Base-by-base conservation (phyloP, 2,888 invertebrate genomes). In the Lasioglossum zephyrum region DNA sequence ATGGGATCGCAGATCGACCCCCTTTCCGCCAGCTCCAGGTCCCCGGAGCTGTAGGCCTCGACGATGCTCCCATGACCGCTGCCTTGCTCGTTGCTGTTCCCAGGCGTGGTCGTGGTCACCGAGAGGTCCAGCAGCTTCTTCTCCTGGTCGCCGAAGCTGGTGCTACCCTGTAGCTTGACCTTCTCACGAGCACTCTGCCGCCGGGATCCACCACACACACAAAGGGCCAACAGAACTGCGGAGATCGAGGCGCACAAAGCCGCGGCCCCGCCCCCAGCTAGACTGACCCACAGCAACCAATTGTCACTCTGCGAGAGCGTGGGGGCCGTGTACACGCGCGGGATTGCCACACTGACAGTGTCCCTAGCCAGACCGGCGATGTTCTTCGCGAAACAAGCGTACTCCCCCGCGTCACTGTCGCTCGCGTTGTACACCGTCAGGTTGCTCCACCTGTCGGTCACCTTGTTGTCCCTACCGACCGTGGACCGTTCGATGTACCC, bases 111-210 rank as follows among this genome's bases (percentile, higher is more conserved):
- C 9, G 97, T 97, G 22, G 97, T 97, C 60, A 97, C 97, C 89
- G 98, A 98, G 31, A 98, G 97, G 91, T 98, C 98, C 87, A 98
- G 95, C 82, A 98, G 96, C 93, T 98, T 98, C 95, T 98, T 98
- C 93, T 98, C 98, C 95, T 98, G 98, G 93, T 98, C 98, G 74
- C 97, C 98, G 93, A 98, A 98, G 94, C 98, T 98, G 1, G 97
- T 96, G 94, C 97, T 97, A 73, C 97, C 97, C 92, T 98, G 98
- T 81, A 97, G 96, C 69, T 97, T 97, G 88, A 97, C 97, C 92
- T 96, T 96, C 79, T 96, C 96, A 74, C 96, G 95, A 1, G 96
- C 95, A 16, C 96, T 95, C 36, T 93, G 94, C 81, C 96, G 95
- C 4, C 96, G 95, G 1, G 96, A 95, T 93, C 90, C 94, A 95